Percentiles rank a stretch among this genome's conserved stretches.
Evolutionary conservation across 2,113 vertebrate species (phyloP).

Genomic region (Aviceda subcristata): DNA sequence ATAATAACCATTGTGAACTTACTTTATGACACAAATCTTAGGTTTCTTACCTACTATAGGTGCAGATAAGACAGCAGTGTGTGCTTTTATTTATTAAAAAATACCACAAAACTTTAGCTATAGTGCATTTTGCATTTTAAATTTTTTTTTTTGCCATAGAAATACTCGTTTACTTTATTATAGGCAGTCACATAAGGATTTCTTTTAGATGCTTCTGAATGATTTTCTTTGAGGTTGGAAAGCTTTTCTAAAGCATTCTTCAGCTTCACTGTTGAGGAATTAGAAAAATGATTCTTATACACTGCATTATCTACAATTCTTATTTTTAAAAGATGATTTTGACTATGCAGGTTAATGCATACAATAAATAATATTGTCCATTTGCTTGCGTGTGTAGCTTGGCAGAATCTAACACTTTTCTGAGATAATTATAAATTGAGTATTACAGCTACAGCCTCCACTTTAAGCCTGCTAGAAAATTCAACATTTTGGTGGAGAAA

Average conservation of each 20-base stretch:
- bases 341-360: neutral
- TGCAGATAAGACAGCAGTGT: neutral
- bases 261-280: neutral
- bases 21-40: neutral
- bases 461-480: neutral
- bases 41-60: neutral
- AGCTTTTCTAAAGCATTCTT: neutral
- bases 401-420: neutral
- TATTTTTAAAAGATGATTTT: neutral
- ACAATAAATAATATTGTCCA: neutral
- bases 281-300: neutral
- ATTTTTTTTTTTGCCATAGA: neutral
- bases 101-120: neutral
- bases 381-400: neutral
- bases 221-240: neutral
- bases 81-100: neutral
- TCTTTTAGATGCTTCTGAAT: neutral
- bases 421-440: neutral
- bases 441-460: neutral
- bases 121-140: neutral
- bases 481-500: neutral
- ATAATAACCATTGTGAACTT: neutral
- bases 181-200: neutral
- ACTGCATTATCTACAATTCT: neutral
- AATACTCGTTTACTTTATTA: neutral